Evolutionary conservation across 2,797 vertebrate species (phyloP).

Genomic region (Natrix natrix): DNA sequence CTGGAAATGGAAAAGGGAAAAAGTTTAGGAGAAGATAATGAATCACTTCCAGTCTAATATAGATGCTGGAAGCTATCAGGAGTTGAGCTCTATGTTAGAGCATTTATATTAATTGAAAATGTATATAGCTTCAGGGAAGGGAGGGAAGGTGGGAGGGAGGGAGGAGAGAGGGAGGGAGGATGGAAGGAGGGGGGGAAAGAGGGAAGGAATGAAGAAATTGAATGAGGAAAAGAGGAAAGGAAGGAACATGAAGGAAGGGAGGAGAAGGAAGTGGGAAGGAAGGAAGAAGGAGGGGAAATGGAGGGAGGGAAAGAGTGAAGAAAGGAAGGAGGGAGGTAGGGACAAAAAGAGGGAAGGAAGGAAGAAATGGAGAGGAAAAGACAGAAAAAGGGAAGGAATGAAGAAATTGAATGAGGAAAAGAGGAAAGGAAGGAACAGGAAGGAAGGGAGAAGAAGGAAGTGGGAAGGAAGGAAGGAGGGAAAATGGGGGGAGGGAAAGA

Average conservation of each 20-base stretch:
- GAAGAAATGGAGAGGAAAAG: not conserved
- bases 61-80: not conserved
- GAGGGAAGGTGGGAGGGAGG: rapidly evolving
- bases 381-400: rapidly evolving
- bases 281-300: not conserved
- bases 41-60: not conserved
- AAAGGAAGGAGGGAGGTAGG: too few relatives aligned
- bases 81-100: not conserved
- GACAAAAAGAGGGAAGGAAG: not conserved
- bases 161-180: too few relatives aligned
- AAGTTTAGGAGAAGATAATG: not conserved
- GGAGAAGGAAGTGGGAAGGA: too few relatives aligned
- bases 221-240: too few relatives aligned
- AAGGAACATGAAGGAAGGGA: too few relatives aligned
- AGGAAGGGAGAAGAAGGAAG: not conserved
- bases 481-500: not conserved
- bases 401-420: too few relatives aligned
- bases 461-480: not conserved
- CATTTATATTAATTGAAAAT: not conserved
- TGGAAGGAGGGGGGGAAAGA: too few relatives aligned
- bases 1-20: not conserved
- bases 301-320: too few relatives aligned
- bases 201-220: too few relatives aligned
- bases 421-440: not conserved
- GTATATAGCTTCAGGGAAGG: not conserved